Evolutionary conservation across 1,140 invertebrate species (phyloP), one percentile per base, ranked within the genome.

Genomic region (Trichogramma pretiosum): DNA sequence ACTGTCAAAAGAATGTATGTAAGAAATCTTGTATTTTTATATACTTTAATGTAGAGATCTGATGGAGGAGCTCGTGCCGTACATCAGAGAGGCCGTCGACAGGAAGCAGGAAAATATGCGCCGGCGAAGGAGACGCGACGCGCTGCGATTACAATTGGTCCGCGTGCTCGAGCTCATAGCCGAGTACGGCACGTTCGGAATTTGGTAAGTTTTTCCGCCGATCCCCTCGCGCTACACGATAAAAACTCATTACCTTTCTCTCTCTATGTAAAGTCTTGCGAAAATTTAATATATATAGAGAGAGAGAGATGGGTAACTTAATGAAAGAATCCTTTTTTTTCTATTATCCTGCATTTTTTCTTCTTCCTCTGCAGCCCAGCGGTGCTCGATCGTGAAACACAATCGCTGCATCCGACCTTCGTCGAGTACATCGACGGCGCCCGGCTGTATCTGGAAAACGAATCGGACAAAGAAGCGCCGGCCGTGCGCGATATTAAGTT

Each of bases 101-200:
- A 79, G 91, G 19, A 98, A 98, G 65, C 88, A 96, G 67, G 96
- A 99, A 68, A 98, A 95, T 61, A 88, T 98, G 76, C 72, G 92
- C 26, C 76, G 93, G 32, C 71, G 94, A 17, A 73, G 92, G 46
- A 77, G 94, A 41, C 79, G 93, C 49, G 96, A 99, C 71, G 85
- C 92, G 13, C 68, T 99, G n/a, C 74, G 96, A 41, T 72, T 96
- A 21, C 89, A 95, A 55, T 71, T 99, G 36, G 89, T 94, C 35
- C 82, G 87, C 59, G 84, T 97, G 49, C 77, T 98, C 56, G 87
- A 96, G 64, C 77, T 93, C 22, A 90, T 97, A 53, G 93, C 93
- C 17, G 87, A 92, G 59, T 84, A 90, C 61, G 89, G 87, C 48
- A 94, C 91, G 0, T 95, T 97, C 66, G 87, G 89, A 18, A 82